phyloP scores from a whole-genome alignment of 2,888 invertebrate species.

The Esperia sulphurella region DNA sequence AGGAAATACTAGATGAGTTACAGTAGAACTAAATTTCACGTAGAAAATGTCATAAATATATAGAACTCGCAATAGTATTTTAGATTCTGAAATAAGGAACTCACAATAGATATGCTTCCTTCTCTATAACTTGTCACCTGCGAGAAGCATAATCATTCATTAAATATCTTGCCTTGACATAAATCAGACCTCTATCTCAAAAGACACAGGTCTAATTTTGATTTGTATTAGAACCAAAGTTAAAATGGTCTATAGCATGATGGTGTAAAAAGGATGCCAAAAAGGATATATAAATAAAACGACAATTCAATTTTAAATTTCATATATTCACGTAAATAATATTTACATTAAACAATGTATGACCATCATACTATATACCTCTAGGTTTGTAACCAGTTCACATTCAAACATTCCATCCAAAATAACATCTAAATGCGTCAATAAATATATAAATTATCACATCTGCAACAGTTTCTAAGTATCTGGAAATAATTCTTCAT shows the following conservation, averaged over 20 bases:
- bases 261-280: slow-evolving; percentile 41
- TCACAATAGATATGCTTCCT: slow-evolving; percentile 25
- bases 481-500: no score
- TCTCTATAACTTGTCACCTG: slow-evolving; percentile 38
- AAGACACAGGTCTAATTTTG: no score
- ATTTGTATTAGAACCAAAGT: no score
- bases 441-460: not conserved
- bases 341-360: slow-evolving; percentile 44
- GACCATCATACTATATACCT: slow-evolving; percentile 73
- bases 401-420: slow-evolving; percentile 11
- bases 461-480: not conserved
- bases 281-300: slow-evolving; percentile 62
- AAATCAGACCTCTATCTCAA: no score
- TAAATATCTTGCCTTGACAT: not conserved
- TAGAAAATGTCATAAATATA: no score
- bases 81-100: slow-evolving; percentile 12
- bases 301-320: slow-evolving; percentile 37
- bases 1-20: no score
- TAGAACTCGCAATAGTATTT: no score
- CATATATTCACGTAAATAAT: slow-evolving; percentile 53
- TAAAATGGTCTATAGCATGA: slow-evolving; percentile 61
- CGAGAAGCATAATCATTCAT: slow-evolving; percentile 13
- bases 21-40: no score
- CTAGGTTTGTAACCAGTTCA: slow-evolving; percentile 2
- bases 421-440: slow-evolving; percentile 5